These are phyloP conservation scores for cattle (Bos taurus) DNA, from an alignment of 2,113 vertebrate species.

Conservation along the genomic window DNA sequence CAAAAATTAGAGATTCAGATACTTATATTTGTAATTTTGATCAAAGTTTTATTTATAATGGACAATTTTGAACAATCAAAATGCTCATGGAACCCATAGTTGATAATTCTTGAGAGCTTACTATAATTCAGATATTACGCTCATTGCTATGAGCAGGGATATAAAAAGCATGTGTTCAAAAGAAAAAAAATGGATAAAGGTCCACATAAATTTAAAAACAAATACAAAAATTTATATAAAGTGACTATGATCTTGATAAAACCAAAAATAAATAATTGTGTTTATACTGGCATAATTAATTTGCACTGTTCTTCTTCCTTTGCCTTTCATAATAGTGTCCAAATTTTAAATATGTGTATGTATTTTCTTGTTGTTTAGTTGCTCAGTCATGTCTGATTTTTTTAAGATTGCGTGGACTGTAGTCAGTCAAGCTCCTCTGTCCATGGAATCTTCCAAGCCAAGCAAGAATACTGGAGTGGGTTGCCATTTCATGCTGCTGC, in stretches of 20 bases:
- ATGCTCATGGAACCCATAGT: neutral
- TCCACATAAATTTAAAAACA: neutral
- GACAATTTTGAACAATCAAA: neutral
- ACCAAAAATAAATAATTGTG: neutral
- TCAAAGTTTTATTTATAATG: neutral
- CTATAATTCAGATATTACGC: neutral
- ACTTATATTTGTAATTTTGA: neutral
- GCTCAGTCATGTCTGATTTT: neutral
- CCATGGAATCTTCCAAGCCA: neutral
- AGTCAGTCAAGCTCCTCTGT: neutral
- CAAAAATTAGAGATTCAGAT: neutral
- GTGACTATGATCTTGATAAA: neutral
- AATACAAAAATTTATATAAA: neutral
- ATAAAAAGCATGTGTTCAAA: neutral
- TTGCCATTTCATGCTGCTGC: neutral
- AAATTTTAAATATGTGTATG: neutral
- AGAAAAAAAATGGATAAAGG: neutral
- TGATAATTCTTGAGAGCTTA: neutral
- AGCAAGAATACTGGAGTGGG: neutral
- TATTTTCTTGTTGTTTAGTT: neutral
- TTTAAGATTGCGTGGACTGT: neutral
- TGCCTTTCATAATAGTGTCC: neutral
- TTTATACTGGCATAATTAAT: neutral
- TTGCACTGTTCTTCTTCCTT: neutral
- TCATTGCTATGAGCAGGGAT: neutral